phyloP scores from a whole-genome alignment of 2,888 invertebrate species.

The Drosophila anceps region DNA sequence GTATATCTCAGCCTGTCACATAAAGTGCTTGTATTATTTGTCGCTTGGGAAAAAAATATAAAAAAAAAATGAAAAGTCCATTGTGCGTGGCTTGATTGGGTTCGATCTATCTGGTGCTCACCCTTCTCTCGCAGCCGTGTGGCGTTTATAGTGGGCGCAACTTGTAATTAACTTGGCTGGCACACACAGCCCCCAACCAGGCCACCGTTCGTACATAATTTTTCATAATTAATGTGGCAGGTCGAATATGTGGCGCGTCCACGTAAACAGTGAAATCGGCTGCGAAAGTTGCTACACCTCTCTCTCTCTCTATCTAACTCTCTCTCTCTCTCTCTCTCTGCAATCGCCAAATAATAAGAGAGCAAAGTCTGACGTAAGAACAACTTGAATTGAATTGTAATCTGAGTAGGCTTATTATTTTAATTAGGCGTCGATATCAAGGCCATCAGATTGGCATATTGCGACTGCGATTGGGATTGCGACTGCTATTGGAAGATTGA shows the following conservation, averaged over 20 bases:
- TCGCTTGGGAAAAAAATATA: conserved; percentile 67
- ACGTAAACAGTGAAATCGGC: conserved; percentile 62
- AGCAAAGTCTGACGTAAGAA: conserved; percentile 15
- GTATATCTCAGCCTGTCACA: background rate
- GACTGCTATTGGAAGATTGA: conserved; percentile 46
- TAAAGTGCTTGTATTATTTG: conserved; percentile 46
- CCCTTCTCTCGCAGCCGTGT: conserved; percentile 24
- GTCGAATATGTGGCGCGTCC: conserved; percentile 43
- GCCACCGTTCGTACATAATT: conserved; percentile 60
- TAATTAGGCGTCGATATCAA: conserved; percentile 78
- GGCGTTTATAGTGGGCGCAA: conserved; percentile 76
- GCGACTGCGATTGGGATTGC: conserved; percentile 56
- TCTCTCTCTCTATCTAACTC: background rate
- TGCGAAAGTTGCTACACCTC: conserved; percentile 63
- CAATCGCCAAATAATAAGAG: conserved; percentile 30
- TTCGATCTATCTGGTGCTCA: conserved; percentile 36
- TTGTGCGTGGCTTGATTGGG: conserved; percentile 75
- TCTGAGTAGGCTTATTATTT: conserved; percentile 80
- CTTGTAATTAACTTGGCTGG: conserved; percentile 76
- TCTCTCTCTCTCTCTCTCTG: background rate
- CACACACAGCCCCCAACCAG: conserved; percentile 55
- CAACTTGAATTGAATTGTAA: conserved; percentile 68
- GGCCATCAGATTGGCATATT: conserved; percentile 73
- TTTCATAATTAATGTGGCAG: conserved; percentile 67
- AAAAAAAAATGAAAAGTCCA: conserved; percentile 70